Percentiles rank a stretch among this genome's conserved stretches.
phyloP scores from a whole-genome alignment of 2,888 invertebrate species.

The Orthosia cruda region DNA sequence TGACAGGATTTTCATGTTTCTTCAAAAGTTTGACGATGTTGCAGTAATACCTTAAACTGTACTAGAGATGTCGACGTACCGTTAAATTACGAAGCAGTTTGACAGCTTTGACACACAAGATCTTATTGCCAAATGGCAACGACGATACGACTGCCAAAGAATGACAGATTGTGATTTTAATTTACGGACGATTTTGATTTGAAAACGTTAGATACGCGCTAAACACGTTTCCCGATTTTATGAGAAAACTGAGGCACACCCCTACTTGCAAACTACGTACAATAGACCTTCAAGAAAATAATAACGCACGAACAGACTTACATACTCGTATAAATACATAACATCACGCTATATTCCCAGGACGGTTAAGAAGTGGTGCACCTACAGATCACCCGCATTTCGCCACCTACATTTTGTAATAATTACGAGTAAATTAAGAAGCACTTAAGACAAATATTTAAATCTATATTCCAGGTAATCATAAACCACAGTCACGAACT shows the following conservation, averaged over 20 bases:
- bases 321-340: background rate
- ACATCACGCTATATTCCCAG: no score
- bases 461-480: slow-evolving; percentile 7
- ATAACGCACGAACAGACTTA: background rate
- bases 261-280: background rate
- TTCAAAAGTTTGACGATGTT: slow-evolving; percentile 39
- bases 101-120: background rate
- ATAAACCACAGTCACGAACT: background rate
- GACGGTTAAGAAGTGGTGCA: no score
- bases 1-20: slow-evolving; percentile 23
- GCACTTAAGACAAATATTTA: background rate
- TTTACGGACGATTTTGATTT: background rate
- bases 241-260: no score
- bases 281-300: background rate
- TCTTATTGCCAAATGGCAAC: background rate
- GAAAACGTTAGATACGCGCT: background rate
- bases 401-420: no score
- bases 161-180: background rate
- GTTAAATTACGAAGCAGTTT: background rate
- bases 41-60: background rate
- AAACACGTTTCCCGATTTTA: background rate
- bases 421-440: slow-evolving; percentile 1
- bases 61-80: background rate
- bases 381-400: no score
- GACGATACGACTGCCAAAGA: background rate